Base-by-base conservation (phyloP, 1,140 invertebrate genomes). In the Andricus grossulariae region DNA sequence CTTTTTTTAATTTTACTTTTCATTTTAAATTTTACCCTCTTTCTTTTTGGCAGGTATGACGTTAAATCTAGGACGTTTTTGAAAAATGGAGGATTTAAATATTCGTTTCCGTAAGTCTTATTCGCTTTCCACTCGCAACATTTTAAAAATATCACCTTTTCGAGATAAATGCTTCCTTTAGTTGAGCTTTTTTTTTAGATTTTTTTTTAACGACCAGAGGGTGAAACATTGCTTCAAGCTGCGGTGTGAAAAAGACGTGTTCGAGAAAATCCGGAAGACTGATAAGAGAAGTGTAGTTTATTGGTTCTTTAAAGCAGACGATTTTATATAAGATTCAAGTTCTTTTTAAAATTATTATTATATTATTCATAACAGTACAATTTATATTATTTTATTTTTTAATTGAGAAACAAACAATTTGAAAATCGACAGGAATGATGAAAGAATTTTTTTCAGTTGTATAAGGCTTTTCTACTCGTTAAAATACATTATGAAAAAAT, bases 211-310 rank as follows among this genome's bases (percentile, higher is more conserved):
- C 60, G n/a, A 39, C 21, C 39, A 32, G 25, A 12, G 60, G 32
- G 60, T 25, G 39, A 66, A 66, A 66, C 60, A 66, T 16, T 66
- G 60, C 60, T 66, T 66, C 15, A 66, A 25, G 60, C 25, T 45
- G 60, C 25, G 25, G 39, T 66, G 21, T 6, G 39, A 66, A 39
- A 66, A 66, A 66, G 25, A 66, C 60, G 60, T 16, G 25, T 66
- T n/a, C 39, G 25, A 66, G 60, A 66, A 66, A 66, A 66, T 66
- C 60, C 60, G 60, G 25, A 39, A 66, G 60, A 66, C 25, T 66
- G 60, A 66, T 66, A 66, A 66, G 60, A 66, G 25, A 66, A 32
- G 39, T 66, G 60, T 66, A 66, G 60, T 66, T 66, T 66, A 66
- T 66, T 45, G 60, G 60, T 32, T 66, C 39, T 39, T 39, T 66